These are phyloP conservation scores for Beroe ovata DNA, from an alignment of 37 sponge, comb jelly and placozoan species.

Conservation along the genomic window DNA sequence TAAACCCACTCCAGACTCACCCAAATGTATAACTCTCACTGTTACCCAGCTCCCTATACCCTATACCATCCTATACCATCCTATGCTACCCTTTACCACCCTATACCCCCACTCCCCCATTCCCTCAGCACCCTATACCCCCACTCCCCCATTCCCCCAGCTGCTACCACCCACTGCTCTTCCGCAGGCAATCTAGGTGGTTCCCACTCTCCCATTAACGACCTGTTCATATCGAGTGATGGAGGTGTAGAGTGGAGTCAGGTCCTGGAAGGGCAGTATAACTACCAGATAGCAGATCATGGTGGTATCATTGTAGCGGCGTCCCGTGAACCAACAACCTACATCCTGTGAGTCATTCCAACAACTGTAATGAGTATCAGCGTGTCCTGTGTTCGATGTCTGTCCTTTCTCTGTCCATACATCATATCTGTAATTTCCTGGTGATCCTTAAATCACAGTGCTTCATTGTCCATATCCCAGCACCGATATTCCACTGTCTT, in stretches of 20 bases:
- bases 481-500: too few species aligned
- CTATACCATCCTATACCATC: too few species aligned
- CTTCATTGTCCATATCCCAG: too few species aligned
- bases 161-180: too few species aligned
- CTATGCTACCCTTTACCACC: too few species aligned
- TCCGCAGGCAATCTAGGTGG: conserved; percentile 57
- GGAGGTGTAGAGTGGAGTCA: conserved; percentile 71
- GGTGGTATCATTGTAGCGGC: conserved; percentile 72
- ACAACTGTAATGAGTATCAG: background rate
- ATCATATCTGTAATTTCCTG: background rate
- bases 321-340: background rate
- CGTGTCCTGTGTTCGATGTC: background rate
- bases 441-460: too few species aligned
- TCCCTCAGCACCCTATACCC: too few species aligned
- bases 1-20: too few species aligned
- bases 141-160: too few species aligned
- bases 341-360: conserved; percentile 21
- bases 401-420: background rate
- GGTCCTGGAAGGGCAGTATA: conserved; percentile 67
- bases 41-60: too few species aligned
- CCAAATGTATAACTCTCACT: too few species aligned
- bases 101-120: too few species aligned
- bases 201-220: conserved; percentile 25
- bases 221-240: conserved; percentile 70
- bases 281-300: conserved; percentile 71